Evolutionary conservation across 2,888 invertebrate genomes (phyloP).

Genomic region (Synergus laeviventris): DNA sequence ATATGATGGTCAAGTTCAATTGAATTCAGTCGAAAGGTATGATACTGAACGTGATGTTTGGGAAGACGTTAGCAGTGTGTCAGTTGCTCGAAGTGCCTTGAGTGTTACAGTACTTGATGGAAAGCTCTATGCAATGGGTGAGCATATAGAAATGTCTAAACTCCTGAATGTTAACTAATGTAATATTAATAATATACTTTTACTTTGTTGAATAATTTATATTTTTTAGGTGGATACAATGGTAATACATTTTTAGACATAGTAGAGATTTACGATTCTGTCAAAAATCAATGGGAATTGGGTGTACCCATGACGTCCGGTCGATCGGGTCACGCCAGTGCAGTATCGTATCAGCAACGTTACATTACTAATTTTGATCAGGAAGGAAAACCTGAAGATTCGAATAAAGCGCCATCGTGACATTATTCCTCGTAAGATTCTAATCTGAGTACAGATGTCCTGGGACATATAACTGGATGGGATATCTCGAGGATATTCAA

Average conservation of each 20-base stretch:
- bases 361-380: conserved; percentile 72
- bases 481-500: too few species aligned
- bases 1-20: conserved; percentile 91
- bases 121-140: conserved; percentile 93
- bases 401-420: conserved; percentile 62
- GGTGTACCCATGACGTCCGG: conserved; percentile 89
- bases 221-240: conserved; percentile 88
- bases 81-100: conserved; percentile 90
- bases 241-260: conserved; percentile 89
- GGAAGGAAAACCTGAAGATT: conserved; percentile 61
- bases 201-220: not conserved
- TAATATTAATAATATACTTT: not conserved
- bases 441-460: not conserved
- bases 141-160: conserved; percentile 55
- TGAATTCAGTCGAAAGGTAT: conserved; percentile 90
- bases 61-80: conserved; percentile 87
- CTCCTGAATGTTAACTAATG: not conserved
- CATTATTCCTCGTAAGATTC: not conserved
- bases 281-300: conserved; percentile 85
- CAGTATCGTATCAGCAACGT: conserved; percentile 87
- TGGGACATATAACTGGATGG: too few species aligned
- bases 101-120: conserved; percentile 91
- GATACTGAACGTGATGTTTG: conserved; percentile 89
- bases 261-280: conserved; percentile 93
- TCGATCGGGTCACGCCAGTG: conserved; percentile 94